These are phyloP conservation scores for Belgica antarctica DNA, from an alignment of 2,888 invertebrate genomes.

Conservation along the genomic window DNA sequence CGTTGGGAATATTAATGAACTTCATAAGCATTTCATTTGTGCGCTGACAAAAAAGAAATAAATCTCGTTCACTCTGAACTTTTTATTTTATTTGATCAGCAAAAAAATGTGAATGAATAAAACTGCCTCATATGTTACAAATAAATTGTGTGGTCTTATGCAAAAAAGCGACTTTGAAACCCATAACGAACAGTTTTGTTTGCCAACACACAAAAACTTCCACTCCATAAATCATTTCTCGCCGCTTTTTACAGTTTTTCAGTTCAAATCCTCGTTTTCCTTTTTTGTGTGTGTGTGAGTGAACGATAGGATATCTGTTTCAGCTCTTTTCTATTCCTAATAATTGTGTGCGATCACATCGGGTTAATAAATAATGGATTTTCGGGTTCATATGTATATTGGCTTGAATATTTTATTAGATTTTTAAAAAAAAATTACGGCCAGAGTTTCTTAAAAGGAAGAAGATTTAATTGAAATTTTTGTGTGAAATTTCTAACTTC, in stretches of 20 bases:
- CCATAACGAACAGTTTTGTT: too few species aligned
- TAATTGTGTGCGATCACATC: background rate
- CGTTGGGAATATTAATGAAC: too few species aligned
- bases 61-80: background rate
- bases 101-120: background rate
- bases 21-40: too few species aligned
- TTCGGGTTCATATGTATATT: background rate
- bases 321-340: background rate
- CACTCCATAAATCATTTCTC: constrained; percentile 33
- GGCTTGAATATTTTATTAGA: constrained; percentile 23
- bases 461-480: too few species aligned
- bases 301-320: too few species aligned
- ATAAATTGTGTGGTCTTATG: background rate
- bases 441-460: too few species aligned
- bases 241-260: background rate
- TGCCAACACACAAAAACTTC: too few species aligned
- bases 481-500: too few species aligned
- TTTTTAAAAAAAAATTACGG: constrained; percentile 26
- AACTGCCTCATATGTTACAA: constrained; percentile 29
- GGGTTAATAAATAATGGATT: constrained; percentile 30
- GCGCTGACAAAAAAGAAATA: too few species aligned
- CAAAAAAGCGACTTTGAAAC: too few species aligned
- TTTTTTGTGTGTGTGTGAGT: background rate
- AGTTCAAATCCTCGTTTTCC: background rate
- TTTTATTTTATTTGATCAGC: background rate